These are phyloP conservation scores for Rotaria macrura DNA, from an alignment of 2,888 invertebrate genomes.

Conservation along the genomic window DNA sequence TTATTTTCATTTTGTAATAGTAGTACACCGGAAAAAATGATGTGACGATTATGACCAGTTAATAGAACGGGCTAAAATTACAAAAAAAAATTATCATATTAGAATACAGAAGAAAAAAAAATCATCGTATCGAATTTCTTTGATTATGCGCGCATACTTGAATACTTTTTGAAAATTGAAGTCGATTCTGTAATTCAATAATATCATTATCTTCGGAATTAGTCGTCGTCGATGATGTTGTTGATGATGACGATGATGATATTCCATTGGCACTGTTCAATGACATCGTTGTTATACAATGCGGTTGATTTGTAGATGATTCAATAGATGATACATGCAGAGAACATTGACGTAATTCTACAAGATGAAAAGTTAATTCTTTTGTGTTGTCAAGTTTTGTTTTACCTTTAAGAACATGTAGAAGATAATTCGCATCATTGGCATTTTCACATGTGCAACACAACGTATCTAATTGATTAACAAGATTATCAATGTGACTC, in stretches of 20 bases:
- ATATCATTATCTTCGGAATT: background rate
- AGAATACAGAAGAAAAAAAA: too few relatives aligned
- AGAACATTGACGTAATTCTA: constrained; percentile 20
- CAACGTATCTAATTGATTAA: background rate
- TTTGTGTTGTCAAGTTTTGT: too few relatives aligned
- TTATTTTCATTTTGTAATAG: constrained; percentile 11
- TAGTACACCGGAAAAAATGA: constrained; percentile 1
- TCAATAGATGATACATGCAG: background rate
- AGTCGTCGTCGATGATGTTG: background rate
- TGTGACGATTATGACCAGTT: background rate
- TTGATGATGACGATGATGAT: constrained; percentile 14
- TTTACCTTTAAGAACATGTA: constrained; percentile 15
- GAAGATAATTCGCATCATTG: background rate
- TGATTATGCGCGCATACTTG: background rate
- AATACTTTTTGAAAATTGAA: background rate
- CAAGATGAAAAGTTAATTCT: background rate
- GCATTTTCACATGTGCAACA: constrained; percentile 18
- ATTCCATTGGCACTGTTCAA: constrained; percentile 15
- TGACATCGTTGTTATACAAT: constrained; percentile 10
- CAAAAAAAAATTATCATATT: too few relatives aligned
- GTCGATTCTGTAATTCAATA: constrained; percentile 15
- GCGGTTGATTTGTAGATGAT: background rate
- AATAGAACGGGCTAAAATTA: background rate
- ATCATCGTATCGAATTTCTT: too few relatives aligned
- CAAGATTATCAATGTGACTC: background rate